Conservation (phyloP, 2,113 vertebrate species). For the Hepsetus odoe region DNA sequence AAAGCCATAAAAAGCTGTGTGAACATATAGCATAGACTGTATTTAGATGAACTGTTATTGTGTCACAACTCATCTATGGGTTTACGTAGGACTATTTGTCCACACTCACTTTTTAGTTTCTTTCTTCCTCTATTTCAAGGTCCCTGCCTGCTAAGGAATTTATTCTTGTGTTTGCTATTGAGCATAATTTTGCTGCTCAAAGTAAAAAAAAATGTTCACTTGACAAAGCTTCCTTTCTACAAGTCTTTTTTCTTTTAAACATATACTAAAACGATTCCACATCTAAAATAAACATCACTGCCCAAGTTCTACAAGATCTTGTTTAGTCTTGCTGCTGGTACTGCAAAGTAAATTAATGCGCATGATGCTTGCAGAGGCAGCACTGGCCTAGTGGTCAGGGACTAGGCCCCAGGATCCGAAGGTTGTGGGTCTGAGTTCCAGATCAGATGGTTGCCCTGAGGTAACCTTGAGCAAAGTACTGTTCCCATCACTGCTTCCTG, state of each 20-base stretch:
- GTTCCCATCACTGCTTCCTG: too few species aligned
- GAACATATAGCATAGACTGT: slow-evolving; percentile 17
- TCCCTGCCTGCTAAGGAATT: slow-evolving; percentile 29
- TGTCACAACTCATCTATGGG: slow-evolving; percentile 33
- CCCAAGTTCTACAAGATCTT: background rate
- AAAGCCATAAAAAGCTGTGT: slow-evolving; percentile 12
- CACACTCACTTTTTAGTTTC: slow-evolving; percentile 32
- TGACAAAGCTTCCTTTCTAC: background rate
- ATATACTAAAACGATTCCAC: background rate
- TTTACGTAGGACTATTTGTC: slow-evolving; percentile 22
- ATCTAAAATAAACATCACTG: slow-evolving; percentile 8
- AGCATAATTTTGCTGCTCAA: background rate
- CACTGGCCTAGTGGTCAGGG: too few species aligned
- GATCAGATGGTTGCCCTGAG: too few species aligned
- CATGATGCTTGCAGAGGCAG: background rate
- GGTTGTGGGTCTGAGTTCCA: too few species aligned
- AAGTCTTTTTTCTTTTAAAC: background rate
- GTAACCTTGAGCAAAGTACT: too few species aligned
- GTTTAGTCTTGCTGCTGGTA: background rate
- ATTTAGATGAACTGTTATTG: slow-evolving; percentile 3
- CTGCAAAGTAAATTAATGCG: background rate
- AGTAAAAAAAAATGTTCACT: background rate
- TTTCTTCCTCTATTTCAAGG: slow-evolving; percentile 1
- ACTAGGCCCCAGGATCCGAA: too few species aligned
- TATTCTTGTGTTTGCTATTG: slow-evolving; percentile 17